Conservation (phyloP, 1,140 invertebrate species). For the Drosophila ogumai region DNA sequence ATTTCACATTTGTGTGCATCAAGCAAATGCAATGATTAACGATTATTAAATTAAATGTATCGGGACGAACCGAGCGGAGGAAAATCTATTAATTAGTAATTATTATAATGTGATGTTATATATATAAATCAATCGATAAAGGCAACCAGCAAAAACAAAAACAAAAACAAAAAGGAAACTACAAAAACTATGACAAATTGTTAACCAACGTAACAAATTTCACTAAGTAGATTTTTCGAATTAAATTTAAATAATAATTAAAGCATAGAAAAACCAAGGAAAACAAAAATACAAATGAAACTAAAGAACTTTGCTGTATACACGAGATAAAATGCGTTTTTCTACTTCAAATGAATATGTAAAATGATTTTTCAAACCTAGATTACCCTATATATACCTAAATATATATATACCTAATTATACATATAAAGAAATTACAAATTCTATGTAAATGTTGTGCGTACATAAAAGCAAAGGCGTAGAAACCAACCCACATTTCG, state of each 20-base stretch:
- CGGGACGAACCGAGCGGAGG: constrained; percentile 22
- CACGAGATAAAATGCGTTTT: constrained; percentile 59
- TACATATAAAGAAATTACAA: constrained; percentile 37
- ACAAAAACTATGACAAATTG: constrained; percentile 56
- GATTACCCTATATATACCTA: constrained; percentile 38
- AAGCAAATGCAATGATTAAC: constrained; percentile 58
- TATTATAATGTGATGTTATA: constrained; percentile 84
- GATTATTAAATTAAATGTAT: constrained; percentile 49
- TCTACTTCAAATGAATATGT: constrained; percentile 67
- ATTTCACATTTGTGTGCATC: constrained; percentile 67
- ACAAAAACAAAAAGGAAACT: constrained; percentile 35
- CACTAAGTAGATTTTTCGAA: constrained; percentile 80
- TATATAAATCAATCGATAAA: constrained; percentile 69
- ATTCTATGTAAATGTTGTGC: constrained; percentile 53
- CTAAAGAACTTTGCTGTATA: constrained; percentile 57
- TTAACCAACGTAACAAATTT: constrained; percentile 76
- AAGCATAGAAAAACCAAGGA: constrained; percentile 30
- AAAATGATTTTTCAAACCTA: constrained; percentile 71
- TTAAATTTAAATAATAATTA: constrained; percentile 65
- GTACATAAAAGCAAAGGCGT: constrained; percentile 34
- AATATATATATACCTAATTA: constrained; percentile 42
- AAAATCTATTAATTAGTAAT: constrained; percentile 79
- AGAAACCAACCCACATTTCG: constrained; percentile 29
- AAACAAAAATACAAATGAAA: constrained; percentile 22
- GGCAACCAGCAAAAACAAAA: constrained; percentile 35